Evolutionary conservation across 2,888 invertebrate genomes (phyloP).

Genomic region (Macropis europaea): DNA sequence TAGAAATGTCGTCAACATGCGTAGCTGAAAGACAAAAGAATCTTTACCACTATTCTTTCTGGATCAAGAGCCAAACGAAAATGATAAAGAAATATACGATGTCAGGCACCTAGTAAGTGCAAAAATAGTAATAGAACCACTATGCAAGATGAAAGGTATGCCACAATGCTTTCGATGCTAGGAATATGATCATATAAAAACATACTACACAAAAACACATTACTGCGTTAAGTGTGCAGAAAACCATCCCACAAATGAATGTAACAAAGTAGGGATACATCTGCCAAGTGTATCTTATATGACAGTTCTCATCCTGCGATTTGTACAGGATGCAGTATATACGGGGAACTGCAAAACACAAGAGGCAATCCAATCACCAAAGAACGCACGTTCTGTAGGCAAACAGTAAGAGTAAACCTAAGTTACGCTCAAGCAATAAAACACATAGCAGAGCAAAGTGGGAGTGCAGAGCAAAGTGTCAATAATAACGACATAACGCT

Average conservation of each 20-base stretch:
- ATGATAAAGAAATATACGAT: background rate
- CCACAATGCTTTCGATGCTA: background rate
- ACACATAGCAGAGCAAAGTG: background rate
- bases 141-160: background rate
- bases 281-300: background rate
- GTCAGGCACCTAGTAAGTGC: background rate
- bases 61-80: background rate
- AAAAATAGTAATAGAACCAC: background rate
- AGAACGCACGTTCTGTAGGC: background rate
- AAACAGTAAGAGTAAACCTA: background rate
- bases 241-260: background rate
- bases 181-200: background rate
- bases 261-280: background rate
- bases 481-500: background rate
- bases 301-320: background rate
- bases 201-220: background rate
- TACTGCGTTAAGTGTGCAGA: background rate
- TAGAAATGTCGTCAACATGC: background rate
- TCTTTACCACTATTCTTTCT: background rate
- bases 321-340: background rate
- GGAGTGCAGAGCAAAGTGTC: background rate
- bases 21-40: background rate
- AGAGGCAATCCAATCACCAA: background rate
- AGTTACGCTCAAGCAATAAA: background rate
- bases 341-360: background rate